Base-by-base conservation (phyloP, 2,888 invertebrate genomes). In the Cosmia pyralina region DNA sequence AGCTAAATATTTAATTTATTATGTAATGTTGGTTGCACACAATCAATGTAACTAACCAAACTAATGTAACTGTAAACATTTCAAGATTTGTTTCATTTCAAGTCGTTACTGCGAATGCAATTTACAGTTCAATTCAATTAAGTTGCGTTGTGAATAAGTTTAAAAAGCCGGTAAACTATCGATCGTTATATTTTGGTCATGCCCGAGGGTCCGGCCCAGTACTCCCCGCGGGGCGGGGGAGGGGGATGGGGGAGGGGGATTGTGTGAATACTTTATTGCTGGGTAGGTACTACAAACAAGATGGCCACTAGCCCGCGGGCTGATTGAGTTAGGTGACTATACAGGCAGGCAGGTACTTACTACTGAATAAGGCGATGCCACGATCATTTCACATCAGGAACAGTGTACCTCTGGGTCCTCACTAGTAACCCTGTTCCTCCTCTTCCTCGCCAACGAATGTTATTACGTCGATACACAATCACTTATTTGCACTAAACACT, bases 131-230 rank as follows among this genome's bases (percentile, higher is more conserved):
- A 8, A 58, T 52, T 28, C 28, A 62, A 53, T 69, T 38, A 48
- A 50, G 50, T 71, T 57, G 34, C 38, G 50, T 71, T 57, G 34
- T 46, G 63, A 46, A 22, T 4, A 53, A n/a, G 38, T 65, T 65
- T 52, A 66, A 63, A 66, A 60, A 59, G 34, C 50, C 11, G 13
- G 34, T 41, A 34, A 34, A 46, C 28, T 81, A 79, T 81, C 82
- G 76, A 79, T 70, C 55, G 67, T 55, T 57, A 46, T 67, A 75
- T 75, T 75, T 79, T 48, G 50, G 69, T 46, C 55, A 28, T 13
- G 13, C 50, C 11, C 13, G 41, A 11, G 34, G 11, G 28, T 13
- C n/a, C 10, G 50, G 17, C 3, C 48, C 28, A 10, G 28, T 3
- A 28, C 28, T 28, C 28, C 28, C 28, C 2, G 48, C 19, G 55